These are phyloP conservation scores for Plagiodera versicolora DNA, from an alignment of 2,888 invertebrate genomes.

Conservation along the genomic window DNA sequence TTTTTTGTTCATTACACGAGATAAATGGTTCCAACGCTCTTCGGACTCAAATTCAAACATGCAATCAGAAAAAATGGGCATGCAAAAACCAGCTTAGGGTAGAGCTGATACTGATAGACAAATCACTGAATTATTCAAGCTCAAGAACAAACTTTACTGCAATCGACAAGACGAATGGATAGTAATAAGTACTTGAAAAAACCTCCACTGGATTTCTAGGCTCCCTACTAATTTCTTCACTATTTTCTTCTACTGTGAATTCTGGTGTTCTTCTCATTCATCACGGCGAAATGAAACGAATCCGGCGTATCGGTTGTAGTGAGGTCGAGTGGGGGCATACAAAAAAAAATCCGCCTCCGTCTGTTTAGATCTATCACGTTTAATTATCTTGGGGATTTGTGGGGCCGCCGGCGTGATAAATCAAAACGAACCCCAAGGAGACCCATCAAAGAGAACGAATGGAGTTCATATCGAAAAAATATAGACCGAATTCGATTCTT, in stretches of 20 bases:
- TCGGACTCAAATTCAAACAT: neutral
- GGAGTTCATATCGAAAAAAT: no score
- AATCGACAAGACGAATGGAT: neutral
- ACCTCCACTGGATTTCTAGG: no score
- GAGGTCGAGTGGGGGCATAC: no score
- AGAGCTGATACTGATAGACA: neutral
- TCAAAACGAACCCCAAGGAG: slow-evolving; percentile 11
- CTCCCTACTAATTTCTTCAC: no score
- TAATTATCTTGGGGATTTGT: slow-evolving; percentile 12
- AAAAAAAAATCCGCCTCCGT: neutral
- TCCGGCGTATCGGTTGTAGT: neutral
- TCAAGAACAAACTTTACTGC: neutral
- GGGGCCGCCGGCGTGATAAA: neutral
- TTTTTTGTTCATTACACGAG: neutral
- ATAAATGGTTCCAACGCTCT: neutral
- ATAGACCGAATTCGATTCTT: no score
- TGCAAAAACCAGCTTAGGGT: neutral
- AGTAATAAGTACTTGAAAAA: no score
- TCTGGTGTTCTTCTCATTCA: neutral
- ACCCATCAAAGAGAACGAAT: neutral
- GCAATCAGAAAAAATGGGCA: neutral
- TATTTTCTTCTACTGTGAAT: no score
- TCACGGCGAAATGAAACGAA: neutral
- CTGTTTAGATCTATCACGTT: slow-evolving; percentile 6
- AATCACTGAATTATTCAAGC: neutral